Evolutionary conservation across 2,113 vertebrate genomes (phyloP).

Genomic region (Butastur rufipennis): DNA sequence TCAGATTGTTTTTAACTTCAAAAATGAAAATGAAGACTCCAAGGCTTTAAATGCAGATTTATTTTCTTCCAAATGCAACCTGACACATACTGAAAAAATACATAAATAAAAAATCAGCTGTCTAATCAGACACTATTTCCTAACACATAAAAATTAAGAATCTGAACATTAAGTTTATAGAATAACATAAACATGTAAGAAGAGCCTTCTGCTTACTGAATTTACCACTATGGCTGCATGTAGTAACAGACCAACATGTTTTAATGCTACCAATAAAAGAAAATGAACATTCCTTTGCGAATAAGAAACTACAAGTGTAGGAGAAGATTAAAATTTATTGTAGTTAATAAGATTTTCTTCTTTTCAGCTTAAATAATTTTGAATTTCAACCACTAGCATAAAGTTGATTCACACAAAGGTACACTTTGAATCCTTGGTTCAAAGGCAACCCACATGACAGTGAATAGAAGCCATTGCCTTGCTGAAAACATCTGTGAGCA

Average conservation of each 20-base stretch:
- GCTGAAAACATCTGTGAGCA: not conserved
- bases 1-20: not conserved
- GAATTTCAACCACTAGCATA: not conserved
- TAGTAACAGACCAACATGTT: not conserved
- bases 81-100: not conserved
- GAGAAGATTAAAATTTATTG: not conserved
- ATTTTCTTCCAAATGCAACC: conserved; percentile 22
- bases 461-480: not conserved
- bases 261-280: not conserved
- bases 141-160: not conserved
- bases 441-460: not conserved
- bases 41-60: conserved; percentile 6
- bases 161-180: not conserved
- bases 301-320: not conserved
- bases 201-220: not conserved
- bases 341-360: conserved; percentile 31
- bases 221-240: not conserved
- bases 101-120: not conserved
- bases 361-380: not conserved
- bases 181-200: not conserved
- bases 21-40: not conserved
- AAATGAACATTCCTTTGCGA: not conserved
- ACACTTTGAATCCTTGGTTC: not conserved
- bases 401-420: not conserved
- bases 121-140: not conserved